These are phyloP conservation scores for Pocillopora grandis DNA, from an alignment of 92 coral and sea anemone species.

Conservation along the genomic window DNA sequence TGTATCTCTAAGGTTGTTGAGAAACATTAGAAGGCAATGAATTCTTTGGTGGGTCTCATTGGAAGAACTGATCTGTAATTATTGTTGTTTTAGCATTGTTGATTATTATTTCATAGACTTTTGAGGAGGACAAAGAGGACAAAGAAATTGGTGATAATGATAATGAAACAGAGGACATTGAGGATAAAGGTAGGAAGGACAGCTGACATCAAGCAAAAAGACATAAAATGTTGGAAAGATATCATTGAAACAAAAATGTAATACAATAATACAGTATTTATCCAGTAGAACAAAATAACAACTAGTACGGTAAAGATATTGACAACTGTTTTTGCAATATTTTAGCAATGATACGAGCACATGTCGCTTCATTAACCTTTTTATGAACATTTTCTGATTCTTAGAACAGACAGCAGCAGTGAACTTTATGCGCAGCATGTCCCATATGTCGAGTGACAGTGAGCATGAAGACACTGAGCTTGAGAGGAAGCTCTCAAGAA, in stretches of 20 bases:
- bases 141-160: constrained; percentile 48
- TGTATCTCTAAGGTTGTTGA: too few species aligned
- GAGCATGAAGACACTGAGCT: constrained; percentile 66
- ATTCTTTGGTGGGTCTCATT: too few species aligned
- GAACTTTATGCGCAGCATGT: constrained; percentile 72
- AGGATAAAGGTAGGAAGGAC: constrained; percentile 38
- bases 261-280: too few species aligned
- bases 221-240: too few species aligned
- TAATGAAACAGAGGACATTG: constrained; percentile 20
- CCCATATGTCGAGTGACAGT: constrained; percentile 72
- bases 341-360: too few species aligned
- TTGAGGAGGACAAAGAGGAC: constrained; percentile 61
- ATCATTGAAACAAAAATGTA: too few species aligned
- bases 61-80: too few species aligned
- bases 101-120: constrained; percentile 47
- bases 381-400: background rate
- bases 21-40: too few species aligned
- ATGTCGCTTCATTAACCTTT: background rate
- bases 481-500: constrained; percentile 66
- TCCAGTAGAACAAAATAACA: too few species aligned
- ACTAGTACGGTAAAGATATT: too few species aligned
- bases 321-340: too few species aligned
- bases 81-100: too few species aligned
- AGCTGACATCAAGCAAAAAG: background rate
- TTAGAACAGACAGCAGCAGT: constrained; percentile 71